Evolutionary conservation across 1,140 invertebrate species (phyloP).

Genomic region (Solenopsis fugax): DNA sequence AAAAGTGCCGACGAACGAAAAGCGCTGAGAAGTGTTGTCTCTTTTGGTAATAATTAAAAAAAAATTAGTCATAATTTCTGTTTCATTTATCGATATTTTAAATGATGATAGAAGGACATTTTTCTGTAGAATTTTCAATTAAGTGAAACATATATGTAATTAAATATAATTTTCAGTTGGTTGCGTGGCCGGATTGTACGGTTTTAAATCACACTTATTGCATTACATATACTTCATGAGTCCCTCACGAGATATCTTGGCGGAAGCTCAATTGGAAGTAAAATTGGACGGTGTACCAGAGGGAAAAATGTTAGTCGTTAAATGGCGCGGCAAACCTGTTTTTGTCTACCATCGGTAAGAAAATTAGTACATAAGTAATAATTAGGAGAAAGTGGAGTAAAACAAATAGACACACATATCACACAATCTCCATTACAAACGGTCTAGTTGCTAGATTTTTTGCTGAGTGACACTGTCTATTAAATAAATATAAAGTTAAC

Average conservation of each 20-base stretch:
- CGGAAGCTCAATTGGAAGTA: slow-evolving; percentile 75
- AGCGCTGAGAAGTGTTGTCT: neutral
- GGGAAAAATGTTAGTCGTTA: slow-evolving; percentile 76
- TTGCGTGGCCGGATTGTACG: slow-evolving; percentile 67
- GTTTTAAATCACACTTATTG: slow-evolving; percentile 72
- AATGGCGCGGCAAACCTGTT: slow-evolving; percentile 80
- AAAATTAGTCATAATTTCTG: neutral
- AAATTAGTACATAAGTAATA: slow-evolving; percentile 31
- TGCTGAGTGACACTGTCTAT: neutral
- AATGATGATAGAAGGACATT: neutral
- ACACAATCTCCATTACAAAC: neutral
- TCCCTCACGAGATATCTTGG: slow-evolving; percentile 77
- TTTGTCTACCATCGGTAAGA: slow-evolving; percentile 80
- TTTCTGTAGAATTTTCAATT: neutral
- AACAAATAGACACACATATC: neutral
- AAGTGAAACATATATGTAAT: slow-evolving; percentile 13
- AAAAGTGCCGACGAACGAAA: slow-evolving; percentile 62
- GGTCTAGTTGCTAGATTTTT: neutral
- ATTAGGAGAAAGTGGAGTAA: neutral
- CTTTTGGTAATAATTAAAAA: slow-evolving; percentile 64
- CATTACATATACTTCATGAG: slow-evolving; percentile 75
- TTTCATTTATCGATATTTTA: neutral
- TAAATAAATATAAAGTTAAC: neutral
- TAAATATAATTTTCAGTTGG: slow-evolving; percentile 57
- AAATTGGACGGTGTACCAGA: slow-evolving; percentile 73